Base-by-base conservation (phyloP, 2,888 invertebrate genomes). In the Odiellus spinosus region DNA sequence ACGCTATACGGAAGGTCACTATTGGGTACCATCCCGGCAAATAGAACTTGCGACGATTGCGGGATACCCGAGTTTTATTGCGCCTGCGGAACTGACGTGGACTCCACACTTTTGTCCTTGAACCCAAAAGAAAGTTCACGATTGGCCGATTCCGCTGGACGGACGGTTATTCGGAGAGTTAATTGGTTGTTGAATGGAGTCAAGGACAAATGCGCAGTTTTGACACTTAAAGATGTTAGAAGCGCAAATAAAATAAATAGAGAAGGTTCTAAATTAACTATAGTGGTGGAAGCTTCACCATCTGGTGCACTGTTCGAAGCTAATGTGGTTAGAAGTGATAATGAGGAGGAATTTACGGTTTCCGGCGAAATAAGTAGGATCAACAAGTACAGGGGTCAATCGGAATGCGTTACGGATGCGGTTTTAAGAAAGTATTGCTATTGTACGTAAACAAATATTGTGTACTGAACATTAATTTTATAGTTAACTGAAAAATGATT, bases 41-140 rank as follows among this genome's bases (percentile, higher is more conserved):
- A 50, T 19, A 18, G 52, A 4, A 52, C 52, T 1, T 52, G 52
- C 26, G 11, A 38, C 17, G 26, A 15, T 14, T 47, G 50, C 6
- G 50, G 50, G 3, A 50, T 52, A 18, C 50, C 52, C 1, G 48
- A 52, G 14, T 50, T 50, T 32, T 52, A 48, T 35, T 52, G 52
- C 33, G 41, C 38, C 11, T 52, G 52, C 40, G 26, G 26, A 26
- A 26, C 8, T 4, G 8, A 26, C 26, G 26, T 26, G 4, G 26
- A 26, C 8, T 6, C 26, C 8, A 8, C 8, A 4, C 5, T 6
- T 26, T 26, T 26, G 26, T 26, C 26, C 26, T 26, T 26, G 26
- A 26, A 26, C 26, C 8, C 26, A 8, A 26, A 26, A 26, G 26
- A 26, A 26, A 26, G 26, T 8, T 26, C 26, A 8, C 26, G 26